A percentile compares a stretch with the other conserved stretches of the same genome.
phyloP scores from a whole-genome alignment of 2,888 invertebrate genomes.

The Biston betularia region DNA sequence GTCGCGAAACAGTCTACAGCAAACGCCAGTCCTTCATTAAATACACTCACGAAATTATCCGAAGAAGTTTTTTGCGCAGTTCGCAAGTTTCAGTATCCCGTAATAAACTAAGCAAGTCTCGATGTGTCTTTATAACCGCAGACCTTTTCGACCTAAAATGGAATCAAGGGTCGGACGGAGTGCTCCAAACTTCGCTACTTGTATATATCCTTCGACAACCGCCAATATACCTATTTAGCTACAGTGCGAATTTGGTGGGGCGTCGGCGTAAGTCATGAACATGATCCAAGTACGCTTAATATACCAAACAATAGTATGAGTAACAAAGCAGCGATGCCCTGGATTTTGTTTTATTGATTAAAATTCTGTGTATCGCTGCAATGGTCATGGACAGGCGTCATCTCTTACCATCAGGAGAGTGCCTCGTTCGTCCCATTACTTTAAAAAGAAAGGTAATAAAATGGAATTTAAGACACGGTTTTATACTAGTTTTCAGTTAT shows the following conservation, averaged over 20 bases:
- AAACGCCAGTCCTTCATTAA: constrained; percentile 5
- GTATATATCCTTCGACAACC: constrained; percentile 33
- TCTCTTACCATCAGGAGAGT: too few species aligned
- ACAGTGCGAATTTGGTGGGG: not conserved
- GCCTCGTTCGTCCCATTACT: too few species aligned
- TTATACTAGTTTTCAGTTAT: not conserved
- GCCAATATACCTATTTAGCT: constrained; percentile 9
- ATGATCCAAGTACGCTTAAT: constrained; percentile 6
- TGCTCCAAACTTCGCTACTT: constrained; percentile 33
- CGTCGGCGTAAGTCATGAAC: constrained; percentile 11
- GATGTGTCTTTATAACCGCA: constrained; percentile 36
- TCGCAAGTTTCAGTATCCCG: constrained; percentile 24
- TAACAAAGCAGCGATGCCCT: too few species aligned
- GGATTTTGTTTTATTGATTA: too few species aligned
- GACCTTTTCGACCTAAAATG: constrained; percentile 30
- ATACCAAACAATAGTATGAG: too few species aligned
- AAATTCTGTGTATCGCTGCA: too few species aligned
- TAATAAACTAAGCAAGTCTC: constrained; percentile 34
- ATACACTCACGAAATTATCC: constrained; percentile 20
- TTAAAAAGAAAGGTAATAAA: too few species aligned
- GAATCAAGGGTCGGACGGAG: constrained; percentile 34
- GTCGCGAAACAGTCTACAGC: not conserved
- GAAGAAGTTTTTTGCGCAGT: constrained; percentile 25
- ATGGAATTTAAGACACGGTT: not conserved
- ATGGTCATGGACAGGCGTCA: too few species aligned